A percentile compares a stretch with the other conserved stretches of the same genome.
Evolutionary conservation across 2,888 invertebrate species (phyloP).

Genomic region (Eumacrocentrus americanus): DNA sequence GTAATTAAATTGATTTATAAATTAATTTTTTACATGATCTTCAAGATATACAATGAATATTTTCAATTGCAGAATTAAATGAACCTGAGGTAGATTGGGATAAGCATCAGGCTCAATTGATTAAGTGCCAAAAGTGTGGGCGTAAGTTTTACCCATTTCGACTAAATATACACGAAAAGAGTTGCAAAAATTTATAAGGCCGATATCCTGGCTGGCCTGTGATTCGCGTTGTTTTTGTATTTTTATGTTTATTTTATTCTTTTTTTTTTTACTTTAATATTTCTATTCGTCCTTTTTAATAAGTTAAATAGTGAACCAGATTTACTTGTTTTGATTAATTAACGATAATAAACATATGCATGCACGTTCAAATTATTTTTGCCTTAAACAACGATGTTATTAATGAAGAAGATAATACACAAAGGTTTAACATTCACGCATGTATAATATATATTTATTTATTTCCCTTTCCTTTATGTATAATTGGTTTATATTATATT

Average conservation of each 20-base stretch:
- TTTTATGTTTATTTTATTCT: not conserved
- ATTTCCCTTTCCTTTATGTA: slow-evolving; percentile 17
- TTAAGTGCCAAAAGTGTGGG: slow-evolving; percentile 45
- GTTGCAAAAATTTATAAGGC: slow-evolving; percentile 11
- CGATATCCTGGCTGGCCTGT: not conserved
- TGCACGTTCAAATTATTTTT: not conserved
- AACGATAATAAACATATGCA: too few relatives aligned
- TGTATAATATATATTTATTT: slow-evolving; percentile 33
- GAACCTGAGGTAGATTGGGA: slow-evolving; percentile 46
- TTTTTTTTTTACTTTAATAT: not conserved
- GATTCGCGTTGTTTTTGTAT: not conserved
- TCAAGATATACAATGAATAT: too few relatives aligned
- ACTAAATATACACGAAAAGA: slow-evolving; percentile 41
- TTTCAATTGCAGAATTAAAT: slow-evolving; percentile 31
- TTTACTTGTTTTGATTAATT: not conserved
- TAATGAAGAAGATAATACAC: not conserved
- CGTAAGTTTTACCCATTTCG: slow-evolving; percentile 46
- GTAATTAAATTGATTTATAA: not conserved
- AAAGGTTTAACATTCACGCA: slow-evolving; percentile 31
- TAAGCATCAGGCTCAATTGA: slow-evolving; percentile 42
- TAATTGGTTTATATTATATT: slow-evolving; percentile 24
- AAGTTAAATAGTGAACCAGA: not conserved
- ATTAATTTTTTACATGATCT: not conserved
- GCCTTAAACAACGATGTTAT: not conserved
- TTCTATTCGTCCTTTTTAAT: too few relatives aligned